Evolutionary conservation across 2,797 vertebrate genomes (phyloP), one percentile per base, ranked within the genome.

Genomic region (Chaetodon trifasciatus): DNA sequence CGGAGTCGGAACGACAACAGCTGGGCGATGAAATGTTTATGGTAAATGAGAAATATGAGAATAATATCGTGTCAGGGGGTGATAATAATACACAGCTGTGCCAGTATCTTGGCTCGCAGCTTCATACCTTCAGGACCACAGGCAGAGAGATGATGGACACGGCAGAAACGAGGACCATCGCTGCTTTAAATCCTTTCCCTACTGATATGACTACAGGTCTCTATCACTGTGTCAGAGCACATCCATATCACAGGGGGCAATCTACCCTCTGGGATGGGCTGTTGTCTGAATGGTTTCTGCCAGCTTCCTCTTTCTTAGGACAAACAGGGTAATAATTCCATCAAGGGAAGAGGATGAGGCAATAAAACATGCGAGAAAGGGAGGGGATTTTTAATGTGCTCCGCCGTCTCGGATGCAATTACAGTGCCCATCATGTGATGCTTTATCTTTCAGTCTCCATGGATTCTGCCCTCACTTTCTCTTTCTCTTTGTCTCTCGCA

Each of bases 311-410:
- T 83, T 86, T 84, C 89, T 92, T 50, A 53, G 81, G 82, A 93
- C 81, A 90, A 93, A 94, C 81, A 81, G 84, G 80, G 83, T 86
- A 86, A 89, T 91, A 89, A 91, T 88, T 93, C 89, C 82, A 93
- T 92, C 89, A 92, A 79, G 89, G 56, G 44, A 71, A 76, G 85
- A 82, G 84, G 70, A 87, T 61, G 83, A 89, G 84, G 88, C 89
- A 89, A 90, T 91, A 92, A 91, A 93, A 86, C 86, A 92, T 53
- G 80, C 47, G 37, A 76, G 73, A 52, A 73, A 77, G 87, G 83
- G 80, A 78, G 86, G 75, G 73, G 73, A 67, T 46, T 86, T 90
- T 91, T 87, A 89, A 92, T 89, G 88, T 63, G 89, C 88, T 89
- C 35, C 75, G 78, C 88, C 83, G 74, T 90, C 89, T 89, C 74